Evolutionary conservation across 2,113 vertebrate species (phyloP).

Genomic region (Cheilinus undulatus): DNA sequence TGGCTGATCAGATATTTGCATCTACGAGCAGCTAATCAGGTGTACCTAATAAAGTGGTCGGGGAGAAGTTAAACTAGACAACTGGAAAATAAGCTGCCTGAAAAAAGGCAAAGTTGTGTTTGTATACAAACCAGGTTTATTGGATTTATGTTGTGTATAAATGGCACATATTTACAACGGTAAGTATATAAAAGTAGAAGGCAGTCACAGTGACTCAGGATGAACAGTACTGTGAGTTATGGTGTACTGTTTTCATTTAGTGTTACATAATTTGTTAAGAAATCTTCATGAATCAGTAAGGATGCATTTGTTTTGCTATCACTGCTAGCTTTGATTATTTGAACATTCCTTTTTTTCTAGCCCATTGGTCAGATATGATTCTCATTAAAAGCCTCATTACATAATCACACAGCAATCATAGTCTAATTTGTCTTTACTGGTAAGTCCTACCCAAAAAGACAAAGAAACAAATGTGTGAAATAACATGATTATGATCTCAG

Average conservation of each 20-base stretch:
- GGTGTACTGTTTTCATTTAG: constrained; percentile 34
- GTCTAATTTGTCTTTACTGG: background rate
- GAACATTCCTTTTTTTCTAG: too few species aligned
- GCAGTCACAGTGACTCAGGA: constrained; percentile 4
- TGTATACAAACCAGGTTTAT: constrained; percentile 66
- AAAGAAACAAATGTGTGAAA: background rate
- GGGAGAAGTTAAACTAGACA: too few species aligned
- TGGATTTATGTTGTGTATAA: constrained; percentile 46
- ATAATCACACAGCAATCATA: constrained; percentile 60
- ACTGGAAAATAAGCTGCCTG: background rate
- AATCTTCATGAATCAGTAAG: too few species aligned
- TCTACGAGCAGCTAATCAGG: too few species aligned
- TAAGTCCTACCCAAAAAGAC: constrained; percentile 11
- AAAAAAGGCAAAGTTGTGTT: background rate
- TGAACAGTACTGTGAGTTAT: constrained; percentile 8
- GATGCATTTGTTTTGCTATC: too few species aligned
- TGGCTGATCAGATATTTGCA: too few species aligned
- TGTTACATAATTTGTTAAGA: too few species aligned
- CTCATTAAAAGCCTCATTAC: constrained; percentile 20
- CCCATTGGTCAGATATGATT: background rate
- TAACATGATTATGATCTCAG: constrained; percentile 4
- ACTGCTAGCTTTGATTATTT: too few species aligned
- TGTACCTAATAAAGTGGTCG: too few species aligned
- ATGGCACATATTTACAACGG: constrained; percentile 34
- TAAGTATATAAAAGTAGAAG: constrained; percentile 44